Evolutionary conservation across 2,888 invertebrate genomes (phyloP).

Genomic region (Drosophila mayaguana): DNA sequence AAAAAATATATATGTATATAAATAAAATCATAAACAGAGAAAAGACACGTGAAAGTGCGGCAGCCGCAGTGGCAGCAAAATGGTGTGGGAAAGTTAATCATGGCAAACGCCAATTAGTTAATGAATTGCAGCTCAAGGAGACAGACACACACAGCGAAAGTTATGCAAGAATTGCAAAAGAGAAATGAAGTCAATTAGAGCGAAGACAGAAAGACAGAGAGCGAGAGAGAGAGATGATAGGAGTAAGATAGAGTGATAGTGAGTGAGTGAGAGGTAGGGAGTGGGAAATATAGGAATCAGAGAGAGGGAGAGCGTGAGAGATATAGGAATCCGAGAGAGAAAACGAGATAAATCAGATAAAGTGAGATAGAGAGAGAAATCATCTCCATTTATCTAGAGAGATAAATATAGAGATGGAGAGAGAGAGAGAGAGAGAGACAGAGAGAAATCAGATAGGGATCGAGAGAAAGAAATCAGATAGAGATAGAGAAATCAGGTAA

Average conservation of each 20-base stretch:
- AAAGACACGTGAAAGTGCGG: slow-evolving; percentile 27
- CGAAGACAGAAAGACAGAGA: not conserved
- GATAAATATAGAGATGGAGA: too few species aligned
- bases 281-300: too few species aligned
- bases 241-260: not conserved
- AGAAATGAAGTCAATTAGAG: not conserved
- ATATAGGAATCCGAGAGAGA: too few species aligned
- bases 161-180: slow-evolving; percentile 22
- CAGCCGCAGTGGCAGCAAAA: slow-evolving; percentile 5
- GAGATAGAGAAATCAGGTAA: too few species aligned
- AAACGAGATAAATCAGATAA: too few species aligned
- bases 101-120: slow-evolving; percentile 68
- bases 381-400: too few species aligned
- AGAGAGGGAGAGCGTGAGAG: too few species aligned
- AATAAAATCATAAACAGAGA: slow-evolving; percentile 4
- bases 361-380: too few species aligned
- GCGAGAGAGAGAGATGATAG: not conserved
- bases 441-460: too few species aligned
- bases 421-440: too few species aligned
- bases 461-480: too few species aligned
- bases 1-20: slow-evolving; percentile 9
- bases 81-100: slow-evolving; percentile 46
- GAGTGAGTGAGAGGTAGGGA: too few species aligned
- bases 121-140: slow-evolving; percentile 38
- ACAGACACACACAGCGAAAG: slow-evolving; percentile 5